phyloP scores from a whole-genome alignment of 2,113 vertebrate genomes.

The human region DNA sequence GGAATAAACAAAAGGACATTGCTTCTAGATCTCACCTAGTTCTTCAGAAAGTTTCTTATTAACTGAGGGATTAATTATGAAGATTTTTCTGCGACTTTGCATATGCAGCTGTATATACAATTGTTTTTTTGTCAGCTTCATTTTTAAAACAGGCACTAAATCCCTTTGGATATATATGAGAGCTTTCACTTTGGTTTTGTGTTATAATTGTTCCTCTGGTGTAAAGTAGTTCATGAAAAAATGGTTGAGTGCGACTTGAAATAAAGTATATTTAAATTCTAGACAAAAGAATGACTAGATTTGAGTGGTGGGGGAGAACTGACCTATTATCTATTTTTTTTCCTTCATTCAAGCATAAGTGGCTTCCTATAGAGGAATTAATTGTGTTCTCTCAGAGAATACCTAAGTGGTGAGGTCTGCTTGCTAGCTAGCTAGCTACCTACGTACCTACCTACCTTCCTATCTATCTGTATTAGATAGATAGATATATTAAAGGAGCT shows the following conservation, averaged over 20 bases:
- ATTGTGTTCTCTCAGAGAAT: background rate
- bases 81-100: background rate
- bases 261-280: background rate
- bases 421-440: too few species aligned
- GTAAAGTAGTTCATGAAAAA: slow-evolving; percentile 19
- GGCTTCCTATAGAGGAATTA: background rate
- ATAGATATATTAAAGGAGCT: background rate
- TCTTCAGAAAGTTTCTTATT: slow-evolving; percentile 43
- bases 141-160: slow-evolving; percentile 41
- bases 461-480: too few species aligned
- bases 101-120: background rate
- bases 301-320: background rate
- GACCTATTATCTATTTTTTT: background rate
- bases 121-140: slow-evolving; percentile 13
- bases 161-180: background rate
- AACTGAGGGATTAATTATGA: slow-evolving; percentile 50
- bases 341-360: background rate
- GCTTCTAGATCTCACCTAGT: slow-evolving; percentile 35
- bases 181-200: slow-evolving; percentile 43
- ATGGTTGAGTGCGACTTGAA: slow-evolving; percentile 27
- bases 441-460: too few species aligned
- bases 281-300: background rate
- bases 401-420: background rate
- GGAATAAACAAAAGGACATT: slow-evolving; percentile 31
- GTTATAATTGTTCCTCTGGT: slow-evolving; percentile 7